phyloP scores from a whole-genome alignment of 2,797 vertebrate genomes.

The Apogon talboti region DNA sequence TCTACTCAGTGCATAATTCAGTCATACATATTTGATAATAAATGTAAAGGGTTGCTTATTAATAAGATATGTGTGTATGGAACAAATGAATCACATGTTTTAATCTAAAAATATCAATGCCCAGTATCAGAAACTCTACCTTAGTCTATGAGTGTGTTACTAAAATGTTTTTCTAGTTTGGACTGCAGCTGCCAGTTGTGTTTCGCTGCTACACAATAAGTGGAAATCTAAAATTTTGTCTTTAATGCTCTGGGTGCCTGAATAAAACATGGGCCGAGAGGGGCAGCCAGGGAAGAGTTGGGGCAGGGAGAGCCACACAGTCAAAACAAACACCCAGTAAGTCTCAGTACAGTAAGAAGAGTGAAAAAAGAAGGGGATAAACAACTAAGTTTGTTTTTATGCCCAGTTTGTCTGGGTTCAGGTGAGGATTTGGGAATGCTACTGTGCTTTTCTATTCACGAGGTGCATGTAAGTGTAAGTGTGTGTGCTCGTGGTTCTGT shows the following conservation, averaged over 20 bases:
- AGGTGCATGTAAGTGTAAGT: slow-evolving; percentile 72
- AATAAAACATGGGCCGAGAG: slow-evolving; percentile 32
- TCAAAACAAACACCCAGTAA: slow-evolving; percentile 71
- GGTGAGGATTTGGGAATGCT: slow-evolving; percentile 76
- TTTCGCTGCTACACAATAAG: too few species aligned
- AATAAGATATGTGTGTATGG: neutral
- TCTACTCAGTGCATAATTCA: neutral
- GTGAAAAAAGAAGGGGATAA: slow-evolving; percentile 33
- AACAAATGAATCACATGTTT: too few species aligned
- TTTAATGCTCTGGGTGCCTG: slow-evolving; percentile 32
- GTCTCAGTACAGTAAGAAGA: slow-evolving; percentile 68
- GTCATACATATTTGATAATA: neutral
- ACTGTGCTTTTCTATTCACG: slow-evolving; percentile 83
- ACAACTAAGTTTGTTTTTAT: slow-evolving; percentile 45
- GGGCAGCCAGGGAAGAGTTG: slow-evolving; percentile 26
- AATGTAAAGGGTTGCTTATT: neutral
- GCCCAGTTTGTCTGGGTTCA: slow-evolving; percentile 66
- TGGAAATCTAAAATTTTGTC: neutral
- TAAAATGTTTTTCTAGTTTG: too few species aligned
- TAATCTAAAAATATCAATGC: neutral
- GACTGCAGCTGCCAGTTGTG: too few species aligned
- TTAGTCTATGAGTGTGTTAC: too few species aligned
- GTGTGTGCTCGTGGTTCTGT: neutral
- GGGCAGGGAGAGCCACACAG: slow-evolving; percentile 52
- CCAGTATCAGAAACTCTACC: too few species aligned